phyloP scores from a whole-genome alignment of 2,113 vertebrate species.

The Podarcis cretensis region DNA sequence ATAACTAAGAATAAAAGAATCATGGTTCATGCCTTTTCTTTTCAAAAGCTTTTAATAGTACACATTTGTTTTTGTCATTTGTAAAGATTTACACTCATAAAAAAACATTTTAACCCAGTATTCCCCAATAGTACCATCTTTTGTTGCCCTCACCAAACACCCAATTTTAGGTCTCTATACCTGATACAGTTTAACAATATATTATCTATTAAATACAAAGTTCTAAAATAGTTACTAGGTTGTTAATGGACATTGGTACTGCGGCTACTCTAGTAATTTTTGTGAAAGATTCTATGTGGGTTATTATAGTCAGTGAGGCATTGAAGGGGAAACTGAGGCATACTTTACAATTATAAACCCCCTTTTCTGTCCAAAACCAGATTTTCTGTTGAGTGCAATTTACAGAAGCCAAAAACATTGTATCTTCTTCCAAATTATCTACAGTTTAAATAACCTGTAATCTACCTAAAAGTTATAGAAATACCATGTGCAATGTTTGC shows the following conservation, averaged over 20 bases:
- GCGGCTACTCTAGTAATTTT: conserved; percentile 70
- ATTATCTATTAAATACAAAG: conserved; percentile 76
- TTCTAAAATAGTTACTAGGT: conserved; percentile 70
- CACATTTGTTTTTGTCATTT: conserved; percentile 68
- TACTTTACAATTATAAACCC: conserved; percentile 61
- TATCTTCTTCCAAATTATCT: conserved; percentile 58
- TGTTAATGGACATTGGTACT: conserved; percentile 70
- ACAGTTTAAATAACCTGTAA: conserved; percentile 58
- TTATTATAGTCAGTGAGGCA: conserved; percentile 64
- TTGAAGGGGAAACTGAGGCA: conserved; percentile 62
- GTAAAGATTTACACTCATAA: conserved; percentile 67
- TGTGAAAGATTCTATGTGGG: conserved; percentile 67
- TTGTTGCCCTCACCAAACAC: conserved; percentile 63
- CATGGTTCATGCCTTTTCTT: conserved; percentile 50
- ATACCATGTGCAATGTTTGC: conserved; percentile 58
- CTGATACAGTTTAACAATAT: conserved; percentile 72
- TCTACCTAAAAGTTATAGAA: conserved; percentile 56
- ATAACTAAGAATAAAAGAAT: conserved; percentile 38
- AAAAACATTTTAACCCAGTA: conserved; percentile 60
- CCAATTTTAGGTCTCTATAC: conserved; percentile 58
- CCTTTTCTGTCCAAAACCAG: conserved; percentile 41
- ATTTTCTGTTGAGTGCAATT: conserved; percentile 67
- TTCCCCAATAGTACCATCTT: conserved; percentile 62
- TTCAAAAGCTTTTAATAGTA: conserved; percentile 73
- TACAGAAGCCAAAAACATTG: conserved; percentile 65